Evolutionary conservation across 2,797 vertebrate species (phyloP).

Genomic region (Lindbergichthys nudifrons): DNA sequence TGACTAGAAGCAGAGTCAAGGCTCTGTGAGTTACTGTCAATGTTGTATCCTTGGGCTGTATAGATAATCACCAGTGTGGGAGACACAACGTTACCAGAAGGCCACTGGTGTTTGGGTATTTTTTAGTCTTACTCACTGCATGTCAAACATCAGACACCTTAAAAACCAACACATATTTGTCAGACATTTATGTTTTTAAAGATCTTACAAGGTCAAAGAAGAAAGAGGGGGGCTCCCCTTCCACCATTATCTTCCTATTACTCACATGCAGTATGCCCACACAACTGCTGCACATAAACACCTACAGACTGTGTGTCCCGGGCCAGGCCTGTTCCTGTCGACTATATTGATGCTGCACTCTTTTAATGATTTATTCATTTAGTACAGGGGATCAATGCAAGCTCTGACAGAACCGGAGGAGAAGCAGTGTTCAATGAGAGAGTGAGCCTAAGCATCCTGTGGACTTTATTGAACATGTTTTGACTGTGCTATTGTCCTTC

Average conservation of each 20-base stretch:
- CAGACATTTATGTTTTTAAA: slow-evolving; percentile 28
- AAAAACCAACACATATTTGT: slow-evolving; percentile 1
- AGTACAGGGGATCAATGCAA: slow-evolving; percentile 38
- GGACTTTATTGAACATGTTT: slow-evolving; percentile 28
- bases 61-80: slow-evolving; percentile 14
- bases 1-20: slow-evolving; percentile 25
- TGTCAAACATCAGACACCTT: background rate
- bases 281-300: slow-evolving; percentile 30
- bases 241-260: slow-evolving; percentile 30
- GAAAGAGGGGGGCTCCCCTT: slow-evolving; percentile 25
- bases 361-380: slow-evolving; percentile 52
- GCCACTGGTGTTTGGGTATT: slow-evolving; percentile 10
- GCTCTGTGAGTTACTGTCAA: slow-evolving; percentile 29
- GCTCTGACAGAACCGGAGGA: slow-evolving; percentile 24
- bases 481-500: slow-evolving; percentile 37
- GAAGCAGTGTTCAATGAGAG: background rate
- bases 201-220: slow-evolving; percentile 10
- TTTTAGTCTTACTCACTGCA: slow-evolving; percentile 8
- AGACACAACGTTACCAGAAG: slow-evolving; percentile 23
- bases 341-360: slow-evolving; percentile 23
- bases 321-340: slow-evolving; percentile 15
- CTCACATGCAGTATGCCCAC: slow-evolving; percentile 25
- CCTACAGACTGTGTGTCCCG: background rate
- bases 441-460: slow-evolving; percentile 35
- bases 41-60: slow-evolving; percentile 49